Conservation (phyloP, 2,113 vertebrate species). For the Murina feae region DNA sequence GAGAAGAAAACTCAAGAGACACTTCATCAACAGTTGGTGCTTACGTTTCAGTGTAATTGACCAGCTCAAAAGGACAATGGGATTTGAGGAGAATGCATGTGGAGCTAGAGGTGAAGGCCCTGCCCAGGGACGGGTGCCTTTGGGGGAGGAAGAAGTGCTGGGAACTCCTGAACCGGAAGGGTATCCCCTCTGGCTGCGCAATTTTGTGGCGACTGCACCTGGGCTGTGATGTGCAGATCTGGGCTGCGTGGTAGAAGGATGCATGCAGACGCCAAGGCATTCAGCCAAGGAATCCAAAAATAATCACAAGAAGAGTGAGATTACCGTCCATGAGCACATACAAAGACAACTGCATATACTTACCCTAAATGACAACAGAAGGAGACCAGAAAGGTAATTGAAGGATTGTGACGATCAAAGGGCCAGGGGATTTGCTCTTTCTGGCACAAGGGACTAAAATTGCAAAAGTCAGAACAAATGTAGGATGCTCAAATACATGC, state of each 20-base stretch:
- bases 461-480: constrained; percentile 31
- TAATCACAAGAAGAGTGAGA: not conserved
- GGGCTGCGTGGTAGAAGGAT: not conserved
- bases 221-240: not conserved
- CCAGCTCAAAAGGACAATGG: not conserved
- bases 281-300: not conserved
- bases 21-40: not conserved
- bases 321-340: constrained; percentile 35
- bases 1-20: not conserved
- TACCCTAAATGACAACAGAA: constrained; percentile 44
- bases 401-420: constrained; percentile 46
- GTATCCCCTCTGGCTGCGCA: not conserved
- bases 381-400: constrained; percentile 43
- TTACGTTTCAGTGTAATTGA: not conserved
- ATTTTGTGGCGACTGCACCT: not conserved
- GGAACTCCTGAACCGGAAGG: not conserved
- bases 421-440: constrained; percentile 24
- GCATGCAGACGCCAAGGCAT: not conserved
- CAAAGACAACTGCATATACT: not conserved
- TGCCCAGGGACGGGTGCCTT: no score
- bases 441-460: constrained; percentile 26
- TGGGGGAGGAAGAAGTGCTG: rapidly evolving
- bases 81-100: rapidly evolving
- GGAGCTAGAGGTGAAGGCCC: not conserved
- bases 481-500: not conserved